Percentiles rank a stretch among this genome's conserved stretches.
These are phyloP conservation scores for Atherinosoma microstoma DNA, from an alignment of 2,797 vertebrate species.

Conservation along the genomic window DNA sequence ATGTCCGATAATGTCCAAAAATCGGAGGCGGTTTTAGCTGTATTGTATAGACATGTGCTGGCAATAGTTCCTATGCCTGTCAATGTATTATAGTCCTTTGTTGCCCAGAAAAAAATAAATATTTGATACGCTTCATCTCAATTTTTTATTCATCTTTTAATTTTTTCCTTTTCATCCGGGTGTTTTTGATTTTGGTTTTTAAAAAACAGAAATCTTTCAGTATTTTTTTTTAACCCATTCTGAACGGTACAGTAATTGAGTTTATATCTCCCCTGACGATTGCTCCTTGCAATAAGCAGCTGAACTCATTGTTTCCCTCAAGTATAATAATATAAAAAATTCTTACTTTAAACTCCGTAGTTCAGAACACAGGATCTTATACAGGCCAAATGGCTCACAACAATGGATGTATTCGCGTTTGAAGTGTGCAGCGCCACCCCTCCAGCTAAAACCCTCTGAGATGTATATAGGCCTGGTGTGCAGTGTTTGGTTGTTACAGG, in stretches of 20 bases:
- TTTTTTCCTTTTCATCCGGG: constrained; percentile 86
- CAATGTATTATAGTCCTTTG: constrained; percentile 99
- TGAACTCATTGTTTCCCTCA: constrained; percentile 99
- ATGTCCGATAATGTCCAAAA: constrained; percentile 91
- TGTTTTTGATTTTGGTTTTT: too few species aligned
- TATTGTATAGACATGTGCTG: constrained; percentile 98
- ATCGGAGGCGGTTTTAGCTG: constrained; percentile 96
- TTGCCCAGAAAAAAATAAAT: constrained; percentile 99
- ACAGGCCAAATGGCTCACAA: constrained; percentile 95
- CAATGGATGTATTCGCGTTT: constrained; percentile 84
- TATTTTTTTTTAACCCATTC: constrained; percentile 85
- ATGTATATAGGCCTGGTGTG: constrained; percentile 74
- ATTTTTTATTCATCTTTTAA: constrained; percentile 86
- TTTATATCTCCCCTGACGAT: constrained; percentile 98
- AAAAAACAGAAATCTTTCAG: too few species aligned
- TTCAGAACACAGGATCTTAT: constrained; percentile 93
- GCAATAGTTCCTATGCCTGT: constrained; percentile 98
- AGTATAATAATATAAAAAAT: constrained; percentile 87
- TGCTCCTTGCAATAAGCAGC: constrained; percentile 97
- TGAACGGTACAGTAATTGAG: constrained; percentile 98
- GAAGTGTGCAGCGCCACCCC: constrained; percentile 80
- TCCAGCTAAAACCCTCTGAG: constrained; percentile 81
- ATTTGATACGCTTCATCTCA: constrained; percentile 99
- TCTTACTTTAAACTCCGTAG: constrained; percentile 94
- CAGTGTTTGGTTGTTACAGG: constrained; percentile 69